phyloP scores from a whole-genome alignment of 2,888 invertebrate genomes.

The Papilio demoleus region DNA sequence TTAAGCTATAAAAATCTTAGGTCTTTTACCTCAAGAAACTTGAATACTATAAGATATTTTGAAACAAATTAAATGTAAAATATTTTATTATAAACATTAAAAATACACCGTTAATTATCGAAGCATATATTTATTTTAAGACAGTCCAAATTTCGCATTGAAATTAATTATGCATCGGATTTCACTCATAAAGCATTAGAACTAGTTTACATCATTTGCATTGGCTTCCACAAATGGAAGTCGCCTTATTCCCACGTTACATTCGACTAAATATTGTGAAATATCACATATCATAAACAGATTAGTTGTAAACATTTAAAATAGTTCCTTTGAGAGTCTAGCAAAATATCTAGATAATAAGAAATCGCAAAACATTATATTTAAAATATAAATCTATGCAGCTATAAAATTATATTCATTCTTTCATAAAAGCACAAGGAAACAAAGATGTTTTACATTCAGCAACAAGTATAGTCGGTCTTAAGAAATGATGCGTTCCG shows the following conservation, averaged over 20 bases:
- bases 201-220: constrained; percentile 58
- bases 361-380: not conserved
- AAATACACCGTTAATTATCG: constrained; percentile 37
- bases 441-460: constrained; percentile 32
- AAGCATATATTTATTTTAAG: constrained; percentile 20
- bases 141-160: constrained; percentile 27
- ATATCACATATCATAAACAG: constrained; percentile 7
- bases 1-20: constrained; percentile 1
- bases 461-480: constrained; percentile 51
- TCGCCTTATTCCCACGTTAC: constrained; percentile 56
- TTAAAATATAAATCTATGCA: constrained; percentile 1
- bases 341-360: not conserved
- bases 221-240: constrained; percentile 48
- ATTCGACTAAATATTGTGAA: constrained; percentile 44
- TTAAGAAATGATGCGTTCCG: constrained; percentile 47
- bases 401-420: constrained; percentile 7
- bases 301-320: not conserved
- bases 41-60: constrained; percentile 17
- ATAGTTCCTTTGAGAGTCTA: not conserved
- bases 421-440: constrained; percentile 19
- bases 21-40: not conserved
- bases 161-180: constrained; percentile 43
- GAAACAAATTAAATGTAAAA: not conserved
- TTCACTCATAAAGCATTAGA: constrained; percentile 55
- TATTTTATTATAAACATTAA: not conserved